Conservation (phyloP, 37 sponge, comb jelly and placozoan genomes). For the Sycon ciliatum region DNA sequence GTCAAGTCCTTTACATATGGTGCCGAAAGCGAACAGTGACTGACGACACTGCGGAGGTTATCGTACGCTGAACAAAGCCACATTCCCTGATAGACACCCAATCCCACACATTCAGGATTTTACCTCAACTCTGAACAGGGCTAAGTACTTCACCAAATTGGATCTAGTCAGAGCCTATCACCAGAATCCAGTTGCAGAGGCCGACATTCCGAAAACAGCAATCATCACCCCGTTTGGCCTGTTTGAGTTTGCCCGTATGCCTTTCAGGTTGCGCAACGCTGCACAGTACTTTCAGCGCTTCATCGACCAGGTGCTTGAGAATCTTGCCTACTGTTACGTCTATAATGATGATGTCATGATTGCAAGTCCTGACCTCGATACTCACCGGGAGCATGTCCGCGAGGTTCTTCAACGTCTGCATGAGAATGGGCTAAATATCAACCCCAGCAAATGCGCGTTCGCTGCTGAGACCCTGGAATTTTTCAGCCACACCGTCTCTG, state of each 20-base stretch:
- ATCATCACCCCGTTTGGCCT: slow-evolving; percentile 48
- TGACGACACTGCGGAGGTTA: no score
- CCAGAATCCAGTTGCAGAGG: slow-evolving; percentile 23
- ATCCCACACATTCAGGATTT: no score
- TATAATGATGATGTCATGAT: slow-evolving; percentile 18
- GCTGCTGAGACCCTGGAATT: no score
- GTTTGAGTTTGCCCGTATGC: slow-evolving; percentile 43
- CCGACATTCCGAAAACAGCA: slow-evolving; percentile 18
- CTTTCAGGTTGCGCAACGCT: slow-evolving; percentile 30
- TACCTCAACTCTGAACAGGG: no score
- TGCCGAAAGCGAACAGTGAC: no score
- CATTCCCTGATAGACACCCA: no score
- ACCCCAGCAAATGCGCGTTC: no score
- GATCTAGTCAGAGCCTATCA: slow-evolving; percentile 33
- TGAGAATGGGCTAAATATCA: no score
- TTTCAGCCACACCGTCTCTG: no score
- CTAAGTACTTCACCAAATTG: slow-evolving; percentile 26
- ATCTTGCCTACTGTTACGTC: slow-evolving; percentile 2
- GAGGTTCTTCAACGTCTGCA: slow-evolving; percentile 19
- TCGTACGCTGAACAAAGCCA: no score
- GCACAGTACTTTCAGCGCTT: no score
- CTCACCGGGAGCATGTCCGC: slow-evolving; percentile 29
- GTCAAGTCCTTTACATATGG: no score
- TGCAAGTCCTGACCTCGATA: slow-evolving; percentile 26
- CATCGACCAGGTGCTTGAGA: slow-evolving; percentile 32